Evolutionary conservation across 1,140 invertebrate genomes (phyloP), one percentile per base, ranked within the genome.

Genomic region (Brachionus rotundiformis): DNA sequence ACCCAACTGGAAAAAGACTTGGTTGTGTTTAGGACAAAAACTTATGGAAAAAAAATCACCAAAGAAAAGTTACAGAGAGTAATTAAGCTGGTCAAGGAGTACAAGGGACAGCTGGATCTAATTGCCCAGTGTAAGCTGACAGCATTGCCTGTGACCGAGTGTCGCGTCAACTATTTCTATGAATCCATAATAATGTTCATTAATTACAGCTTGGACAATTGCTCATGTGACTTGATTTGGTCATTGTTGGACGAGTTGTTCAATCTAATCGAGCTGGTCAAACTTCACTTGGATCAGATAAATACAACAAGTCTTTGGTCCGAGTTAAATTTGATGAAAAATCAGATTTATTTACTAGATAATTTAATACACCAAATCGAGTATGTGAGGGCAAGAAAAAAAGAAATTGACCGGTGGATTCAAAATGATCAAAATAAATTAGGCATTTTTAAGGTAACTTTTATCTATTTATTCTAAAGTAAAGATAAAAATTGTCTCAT

Each of bases 1-100:
- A 68, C 63, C 36, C 63, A 68, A 68, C 3, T 68, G 27, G 63
- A 68, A 33, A n/a, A 68, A 39, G 63, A 68, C 16, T 33, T 68
- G 29, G 16, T 8, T 68, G 27, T 68, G 0, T 68, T 68, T 68
- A 7, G 3, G 3, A 4, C 2, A 29, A 68, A 16, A 33, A 68
- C 36, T 7, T 68, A 68, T 33, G 31, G 19, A 0, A 39, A 33
- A 68, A 33, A 33, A 31, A 19, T 68, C 2, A 19, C 13, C 3
- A 68, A 33, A 33, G 27, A 68, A 33, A 68, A 68, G 16, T 0
- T 68, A 1, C 13, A 33, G 2, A 68, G 13, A 33, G 16, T 68
- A 7, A 68, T 33, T 8, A 68, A 68, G 36, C 31, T 68, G 5
- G 63, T 68, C 63, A 16, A 33, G 2, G 63, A 68, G n/a, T 68